Conservation (phyloP, 2,113 vertebrate genomes). For the Colius striatus region DNA sequence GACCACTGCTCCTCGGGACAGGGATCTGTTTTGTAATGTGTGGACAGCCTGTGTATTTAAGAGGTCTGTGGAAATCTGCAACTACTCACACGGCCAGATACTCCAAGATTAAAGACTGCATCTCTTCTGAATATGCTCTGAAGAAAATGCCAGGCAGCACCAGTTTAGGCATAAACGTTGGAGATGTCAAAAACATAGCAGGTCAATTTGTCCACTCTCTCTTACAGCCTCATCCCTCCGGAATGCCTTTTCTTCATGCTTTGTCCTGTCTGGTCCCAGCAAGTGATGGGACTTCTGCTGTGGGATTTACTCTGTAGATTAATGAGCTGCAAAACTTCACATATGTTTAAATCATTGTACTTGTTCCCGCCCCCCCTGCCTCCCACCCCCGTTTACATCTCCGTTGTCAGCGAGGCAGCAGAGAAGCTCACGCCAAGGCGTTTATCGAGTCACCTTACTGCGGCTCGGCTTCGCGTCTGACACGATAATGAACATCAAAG, state of each 20-base stretch:
- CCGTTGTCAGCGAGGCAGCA: background rate
- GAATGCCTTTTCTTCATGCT: background rate
- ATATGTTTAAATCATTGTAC: constrained; percentile 28
- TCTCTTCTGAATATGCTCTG: background rate
- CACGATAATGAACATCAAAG: background rate
- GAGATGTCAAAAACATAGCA: background rate
- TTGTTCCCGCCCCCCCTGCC: background rate
- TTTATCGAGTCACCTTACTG: background rate
- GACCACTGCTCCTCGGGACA: background rate
- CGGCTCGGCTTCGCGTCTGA: background rate
- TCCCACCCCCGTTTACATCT: background rate
- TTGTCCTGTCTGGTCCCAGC: background rate
- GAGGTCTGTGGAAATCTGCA: background rate
- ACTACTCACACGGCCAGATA: background rate
- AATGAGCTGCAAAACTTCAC: constrained; percentile 22
- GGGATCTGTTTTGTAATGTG: background rate
- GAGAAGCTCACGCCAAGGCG: background rate
- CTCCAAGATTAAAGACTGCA: background rate
- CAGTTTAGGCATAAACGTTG: accelerated
- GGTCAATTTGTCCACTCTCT: background rate
- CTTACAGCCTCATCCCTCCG: background rate
- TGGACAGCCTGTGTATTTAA: background rate
- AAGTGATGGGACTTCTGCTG: background rate
- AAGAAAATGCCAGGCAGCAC: background rate
- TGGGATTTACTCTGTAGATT: background rate